Evolutionary conservation across 2,888 invertebrate genomes (phyloP).

Genomic region (Chloromyia formosa): DNA sequence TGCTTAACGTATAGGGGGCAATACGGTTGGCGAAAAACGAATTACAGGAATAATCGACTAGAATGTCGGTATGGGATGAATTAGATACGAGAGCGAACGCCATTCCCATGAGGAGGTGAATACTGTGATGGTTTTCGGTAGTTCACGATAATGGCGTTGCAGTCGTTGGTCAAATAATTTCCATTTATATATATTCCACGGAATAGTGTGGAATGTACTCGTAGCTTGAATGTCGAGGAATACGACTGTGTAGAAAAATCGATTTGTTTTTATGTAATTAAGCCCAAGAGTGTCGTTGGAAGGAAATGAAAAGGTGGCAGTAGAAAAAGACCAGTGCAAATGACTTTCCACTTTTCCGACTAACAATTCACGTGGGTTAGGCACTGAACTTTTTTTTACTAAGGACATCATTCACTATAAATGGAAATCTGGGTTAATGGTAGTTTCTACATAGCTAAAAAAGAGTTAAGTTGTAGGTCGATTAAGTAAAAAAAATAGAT

Average conservation of each 20-base stretch:
- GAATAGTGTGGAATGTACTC: too few species aligned
- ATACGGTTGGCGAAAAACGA: constrained; percentile 21
- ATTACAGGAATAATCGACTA: constrained; percentile 33
- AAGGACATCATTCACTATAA: too few species aligned
- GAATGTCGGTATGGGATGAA: neutral
- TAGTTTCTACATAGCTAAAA: too few species aligned
- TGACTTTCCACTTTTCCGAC: too few species aligned
- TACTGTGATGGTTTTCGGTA: neutral
- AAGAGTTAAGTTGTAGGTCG: too few species aligned
- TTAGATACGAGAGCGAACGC: neutral
- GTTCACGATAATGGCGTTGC: neutral
- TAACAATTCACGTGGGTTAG: too few species aligned
- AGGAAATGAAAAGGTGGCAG: constrained; percentile 3
- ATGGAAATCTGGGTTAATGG: too few species aligned
- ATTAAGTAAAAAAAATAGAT: too few species aligned
- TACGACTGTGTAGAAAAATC: constrained; percentile 1
- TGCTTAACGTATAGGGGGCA: constrained; percentile 13
- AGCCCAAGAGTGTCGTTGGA: constrained; percentile 25
- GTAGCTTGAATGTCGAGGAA: too few species aligned
- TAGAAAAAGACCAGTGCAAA: too few species aligned
- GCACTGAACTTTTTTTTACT: too few species aligned
- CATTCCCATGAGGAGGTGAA: neutral
- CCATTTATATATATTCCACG: constrained; percentile 11
- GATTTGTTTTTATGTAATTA: constrained; percentile 35
- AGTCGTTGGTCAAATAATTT: constrained; percentile 29